Percentiles rank a stretch among this genome's conserved stretches.
phyloP scores from a whole-genome alignment of 2,888 invertebrate species.

The Tribolium freemani region DNA sequence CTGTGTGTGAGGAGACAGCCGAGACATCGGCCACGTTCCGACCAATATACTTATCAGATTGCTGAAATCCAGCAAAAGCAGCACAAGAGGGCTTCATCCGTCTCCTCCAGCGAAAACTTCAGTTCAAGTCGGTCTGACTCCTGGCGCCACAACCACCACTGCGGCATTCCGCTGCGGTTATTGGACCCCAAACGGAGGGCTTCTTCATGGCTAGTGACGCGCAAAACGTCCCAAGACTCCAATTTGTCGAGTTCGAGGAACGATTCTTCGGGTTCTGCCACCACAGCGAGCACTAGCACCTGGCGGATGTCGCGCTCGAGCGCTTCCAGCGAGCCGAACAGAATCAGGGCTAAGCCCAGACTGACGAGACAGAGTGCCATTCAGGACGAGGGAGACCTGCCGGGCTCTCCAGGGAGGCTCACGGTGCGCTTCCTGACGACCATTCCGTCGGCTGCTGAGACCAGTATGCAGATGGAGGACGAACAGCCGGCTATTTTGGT shows the following conservation, averaged over 20 bases:
- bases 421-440: slow-evolving; percentile 77
- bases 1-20: slow-evolving; percentile 65
- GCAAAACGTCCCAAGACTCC: slow-evolving; percentile 93
- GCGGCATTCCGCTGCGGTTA: slow-evolving; percentile 82
- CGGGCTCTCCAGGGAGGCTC: slow-evolving; percentile 71
- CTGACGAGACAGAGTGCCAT: slow-evolving; percentile 86
- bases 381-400: slow-evolving; percentile 80
- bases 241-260: slow-evolving; percentile 91
- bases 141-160: slow-evolving; percentile 83
- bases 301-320: slow-evolving; percentile 91
- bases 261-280: slow-evolving; percentile 91
- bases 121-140: slow-evolving; percentile 90
- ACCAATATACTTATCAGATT: slow-evolving; percentile 82
- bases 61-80: slow-evolving; percentile 83
- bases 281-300: slow-evolving; percentile 91
- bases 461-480: slow-evolving; percentile 78
- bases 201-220: slow-evolving; percentile 90
- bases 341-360: slow-evolving; percentile 75
- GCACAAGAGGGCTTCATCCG: slow-evolving; percentile 84
- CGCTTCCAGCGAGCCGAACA: slow-evolving; percentile 74
- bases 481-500: slow-evolving; percentile 67
- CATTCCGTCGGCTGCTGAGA: slow-evolving; percentile 82
- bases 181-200: slow-evolving; percentile 84
- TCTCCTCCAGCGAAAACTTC: slow-evolving; percentile 91
- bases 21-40: slow-evolving; percentile 70